phyloP scores from a whole-genome alignment of 2,797 vertebrate genomes.

The Novumbra hubbsi region DNA sequence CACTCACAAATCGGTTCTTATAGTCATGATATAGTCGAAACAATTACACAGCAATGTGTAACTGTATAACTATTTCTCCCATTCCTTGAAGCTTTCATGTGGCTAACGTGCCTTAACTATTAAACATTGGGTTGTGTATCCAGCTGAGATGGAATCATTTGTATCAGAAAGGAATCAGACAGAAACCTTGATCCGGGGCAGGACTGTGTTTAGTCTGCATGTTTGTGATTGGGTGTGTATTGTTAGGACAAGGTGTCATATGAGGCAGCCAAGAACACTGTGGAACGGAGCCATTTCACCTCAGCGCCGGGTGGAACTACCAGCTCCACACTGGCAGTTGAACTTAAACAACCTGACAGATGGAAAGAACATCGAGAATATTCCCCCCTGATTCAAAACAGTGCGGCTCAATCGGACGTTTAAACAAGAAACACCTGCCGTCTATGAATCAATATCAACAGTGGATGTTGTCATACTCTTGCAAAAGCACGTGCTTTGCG shows the following conservation, averaged over 20 bases:
- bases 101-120: background rate
- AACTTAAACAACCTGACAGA: slow-evolving; percentile 40
- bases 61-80: no score
- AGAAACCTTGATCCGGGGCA: background rate
- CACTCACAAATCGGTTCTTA: no score
- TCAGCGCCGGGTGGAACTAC: slow-evolving; percentile 37
- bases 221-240: slow-evolving; percentile 23
- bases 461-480: slow-evolving; percentile 28
- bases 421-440: slow-evolving; percentile 26
- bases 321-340: slow-evolving; percentile 38
- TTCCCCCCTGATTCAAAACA: slow-evolving; percentile 16
- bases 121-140: background rate
- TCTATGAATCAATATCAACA: slow-evolving; percentile 45
- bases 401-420: no score
- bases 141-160: background rate
- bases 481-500: background rate
- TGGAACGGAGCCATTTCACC: slow-evolving; percentile 30
- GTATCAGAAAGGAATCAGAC: background rate
- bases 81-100: no score
- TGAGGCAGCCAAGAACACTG: slow-evolving; percentile 30
- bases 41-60: no score
- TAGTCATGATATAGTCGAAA: no score
- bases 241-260: slow-evolving; percentile 13
- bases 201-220: slow-evolving; percentile 8
- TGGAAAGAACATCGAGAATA: slow-evolving; percentile 25